Base-by-base conservation (phyloP, 2,797 vertebrate genomes). In the Xenops minutus region DNA sequence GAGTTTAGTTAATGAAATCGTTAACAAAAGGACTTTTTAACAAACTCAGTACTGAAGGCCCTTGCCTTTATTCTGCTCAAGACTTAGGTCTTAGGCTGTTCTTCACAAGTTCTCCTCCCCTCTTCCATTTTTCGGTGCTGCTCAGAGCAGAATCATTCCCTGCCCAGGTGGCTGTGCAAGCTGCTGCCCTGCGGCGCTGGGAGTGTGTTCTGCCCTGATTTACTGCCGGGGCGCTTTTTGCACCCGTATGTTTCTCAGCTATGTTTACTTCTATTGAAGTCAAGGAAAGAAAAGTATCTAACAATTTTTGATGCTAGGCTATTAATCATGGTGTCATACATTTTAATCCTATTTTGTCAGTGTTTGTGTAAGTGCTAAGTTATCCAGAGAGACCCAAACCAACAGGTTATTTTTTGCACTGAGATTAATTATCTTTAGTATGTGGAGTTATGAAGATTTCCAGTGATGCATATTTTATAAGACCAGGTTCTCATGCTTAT, bases 221-320 rank as follows among this genome's bases (percentile, higher is more conserved):
- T 94, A 92, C 52, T 54, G 64, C 36, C 0, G 0, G 34, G 22
- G 3, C 8, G 41, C 21, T 76, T 86, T 67, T 14, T 87, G 52
- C 86, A 93, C 67, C 71, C 85, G 88, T 29, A 68, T 61, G 29
- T 32, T 93, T 41, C 68, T 83, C 49, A 81, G 64, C 68, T 68
- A 3, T 23, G n/a, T 44, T 85, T 12, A 14, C 30, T 82, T 48
- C 71, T 67, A 1, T 10, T 85, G 77, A 92, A 92, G 66, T 68
- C 0, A 0, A 73, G 15, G 34, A 85, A 12, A 81, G 30, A 90
- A 87, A 87, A 62, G 22, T 58, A 4, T 41, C 46, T 49, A 54
- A 41, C 48, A 74, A 18, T 56, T 88, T 93, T 77, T 89, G 78
- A 77, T 68, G 75, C 85, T 79, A 74, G 52, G 22, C 39, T 75